phyloP scores from a whole-genome alignment of 2,113 vertebrate species.

The Dipodomys stephensi region DNA sequence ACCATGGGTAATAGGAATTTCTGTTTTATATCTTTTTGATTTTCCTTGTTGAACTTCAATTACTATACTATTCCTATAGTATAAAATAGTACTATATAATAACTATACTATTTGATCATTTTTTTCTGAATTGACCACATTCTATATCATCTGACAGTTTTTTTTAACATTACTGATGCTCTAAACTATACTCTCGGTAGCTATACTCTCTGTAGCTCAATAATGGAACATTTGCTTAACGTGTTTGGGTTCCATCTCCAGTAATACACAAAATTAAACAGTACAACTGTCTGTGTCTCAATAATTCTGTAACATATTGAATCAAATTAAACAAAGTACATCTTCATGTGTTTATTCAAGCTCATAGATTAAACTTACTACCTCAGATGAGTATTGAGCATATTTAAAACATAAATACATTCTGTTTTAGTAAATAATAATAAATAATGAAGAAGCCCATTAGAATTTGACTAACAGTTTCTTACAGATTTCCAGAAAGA shows the following conservation, averaged over 20 bases:
- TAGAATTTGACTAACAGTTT: conserved; percentile 37
- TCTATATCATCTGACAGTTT: neutral
- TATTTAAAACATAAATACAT: neutral
- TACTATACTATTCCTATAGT: too few species aligned
- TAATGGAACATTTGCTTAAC: too few species aligned
- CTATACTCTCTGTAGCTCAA: too few species aligned
- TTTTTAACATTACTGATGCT: too few species aligned
- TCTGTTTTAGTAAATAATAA: conserved; percentile 16
- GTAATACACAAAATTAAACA: neutral
- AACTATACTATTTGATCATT: neutral
- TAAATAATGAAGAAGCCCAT: conserved; percentile 1
- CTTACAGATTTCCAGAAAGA: neutral
- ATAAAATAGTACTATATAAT: too few species aligned
- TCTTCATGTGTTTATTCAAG: neutral
- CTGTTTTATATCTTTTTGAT: neutral
- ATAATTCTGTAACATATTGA: neutral
- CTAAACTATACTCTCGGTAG: too few species aligned
- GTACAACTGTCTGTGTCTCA: neutral
- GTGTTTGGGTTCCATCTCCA: too few species aligned
- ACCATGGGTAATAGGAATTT: neutral
- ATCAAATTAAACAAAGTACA: neutral
- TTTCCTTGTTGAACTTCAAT: neutral
- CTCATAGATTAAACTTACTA: neutral
- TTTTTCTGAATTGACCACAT: neutral
- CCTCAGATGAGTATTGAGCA: neutral